Base-by-base conservation (phyloP, 2,113 vertebrate genomes). In the rat (Rattus norvegicus) region DNA sequence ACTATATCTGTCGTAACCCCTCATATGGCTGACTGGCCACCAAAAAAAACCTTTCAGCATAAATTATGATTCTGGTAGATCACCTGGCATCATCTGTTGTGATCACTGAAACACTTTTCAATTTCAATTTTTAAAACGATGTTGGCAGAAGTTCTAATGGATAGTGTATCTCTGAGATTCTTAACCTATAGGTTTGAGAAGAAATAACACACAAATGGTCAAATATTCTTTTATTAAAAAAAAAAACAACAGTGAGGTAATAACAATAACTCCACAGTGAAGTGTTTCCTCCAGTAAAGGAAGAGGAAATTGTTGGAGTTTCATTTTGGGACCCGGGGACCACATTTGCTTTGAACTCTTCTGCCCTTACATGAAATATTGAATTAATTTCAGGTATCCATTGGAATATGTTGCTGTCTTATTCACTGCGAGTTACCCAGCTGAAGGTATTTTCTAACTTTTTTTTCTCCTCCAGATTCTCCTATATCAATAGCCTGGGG, bases 371-470 rank as follows among this genome's bases (percentile, higher is more conserved):
- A 95, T 96, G 96, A 98, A 96, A 96, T 96, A 97, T 92, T 92
- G 90, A 97, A 95, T 97, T 97, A 96, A 97, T 97, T 97, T 97
- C 73, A 92, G 52, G 49, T 96, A 96, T 90, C 96, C 97, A 59
- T 67, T 96, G 96, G 95, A 96, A 94, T 96, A 90, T 90, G 63
- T 92, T 59, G 75, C 88, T 95, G 63, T 81, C 94, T 96, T 75
- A 97, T 95, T 97, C 95, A 92, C 86, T 95, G 59, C 72, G 65
- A 96, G 94, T 97, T 95, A 96, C 80, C 77, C 88, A 39, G 52
- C 84, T 93, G 79, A 93, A 96, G 95, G 94, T 91, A 96, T 92
- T 95, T 93, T 86, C 89, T 89, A 30, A 26, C 11, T 47, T 96
- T 91, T 77, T 80, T 90, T 63, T 22, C 79, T 83, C 65, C 36